Base-by-base conservation (phyloP, 1,140 invertebrate genomes). In the Lordiphosa stackelbergi region DNA sequence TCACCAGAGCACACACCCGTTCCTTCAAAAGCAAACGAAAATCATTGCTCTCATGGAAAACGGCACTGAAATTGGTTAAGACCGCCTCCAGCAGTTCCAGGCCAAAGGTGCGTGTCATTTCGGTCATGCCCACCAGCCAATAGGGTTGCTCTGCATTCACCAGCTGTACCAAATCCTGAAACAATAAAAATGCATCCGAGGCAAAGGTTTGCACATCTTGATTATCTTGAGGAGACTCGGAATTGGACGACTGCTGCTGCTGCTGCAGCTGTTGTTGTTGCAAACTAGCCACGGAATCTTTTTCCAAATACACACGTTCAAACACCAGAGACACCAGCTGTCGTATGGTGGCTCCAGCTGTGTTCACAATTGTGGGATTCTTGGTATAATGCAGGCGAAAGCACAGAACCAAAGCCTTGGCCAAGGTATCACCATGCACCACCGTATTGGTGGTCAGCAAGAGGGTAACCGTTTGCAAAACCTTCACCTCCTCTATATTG, bases 91-190 rank as follows among this genome's bases (percentile, higher is more conserved):
- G 86, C 13, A 99, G 89, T 88, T 99, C 98, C 55, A 99, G 89
- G 5, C 97, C 97, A 89, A 99, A 98, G 2, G 97, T 98, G 69
- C 97, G 91, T 3, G 96, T 98, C 93, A 99, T 98, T 89, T 99
- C 97, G 5, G 95, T 96, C 88, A 99, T 96, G 5, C 96, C 97
- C 11, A 95, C 91, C 35, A 99, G 89, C 97, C 97, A 99, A 68
- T 93, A 93, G 0, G 97, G 96, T 84, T 97, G 94, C 88, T 99
- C 98, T 5, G 95, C 96, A 89, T 99, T 98, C 2, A 99, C 96
- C 51, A 99, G 88, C 81, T 97, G 95, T 42, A 98, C 97, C 64
- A 99, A 92, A 90, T 99, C 98, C 93, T 98, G 97, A 88, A 99
- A 96, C 88, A 99, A 92, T 37, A 98, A 90, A 88, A 95, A 99